Evolutionary conservation across 1,140 invertebrate genomes (phyloP).

Genomic region (Ceratitis capitata): DNA sequence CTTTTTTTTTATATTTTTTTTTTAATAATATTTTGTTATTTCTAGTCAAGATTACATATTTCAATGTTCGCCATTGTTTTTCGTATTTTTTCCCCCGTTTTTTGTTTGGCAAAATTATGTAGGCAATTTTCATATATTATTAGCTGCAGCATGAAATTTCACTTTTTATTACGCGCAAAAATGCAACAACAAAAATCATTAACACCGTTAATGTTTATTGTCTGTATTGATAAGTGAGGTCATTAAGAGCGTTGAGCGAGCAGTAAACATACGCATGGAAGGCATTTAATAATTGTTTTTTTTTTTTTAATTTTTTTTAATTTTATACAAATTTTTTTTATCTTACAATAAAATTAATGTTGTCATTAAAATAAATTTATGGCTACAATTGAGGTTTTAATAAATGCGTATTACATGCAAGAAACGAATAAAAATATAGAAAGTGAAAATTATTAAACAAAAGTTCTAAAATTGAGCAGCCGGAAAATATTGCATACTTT

Average conservation of each 20-base stretch:
- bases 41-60: no score
- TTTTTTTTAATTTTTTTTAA: background rate
- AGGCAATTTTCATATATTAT: background rate
- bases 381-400: slow-evolving; percentile 12
- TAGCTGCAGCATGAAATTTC: background rate
- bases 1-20: no score
- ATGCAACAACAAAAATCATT: background rate
- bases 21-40: no score
- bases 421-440: background rate
- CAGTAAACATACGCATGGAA: background rate
- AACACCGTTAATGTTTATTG: background rate
- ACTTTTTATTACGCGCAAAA: background rate
- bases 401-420: background rate
- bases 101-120: background rate
- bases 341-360: background rate
- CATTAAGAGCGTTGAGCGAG: background rate
- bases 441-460: no score
- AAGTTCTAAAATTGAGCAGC: no score
- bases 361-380: slow-evolving; percentile 19
- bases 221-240: slow-evolving; percentile 5
- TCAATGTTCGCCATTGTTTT: background rate
- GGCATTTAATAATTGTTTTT: background rate
- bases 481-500: no score
- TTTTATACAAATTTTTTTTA: background rate
- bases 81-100: background rate